phyloP scores from a whole-genome alignment of 2,797 vertebrate species.

The Selene dorsalis region DNA sequence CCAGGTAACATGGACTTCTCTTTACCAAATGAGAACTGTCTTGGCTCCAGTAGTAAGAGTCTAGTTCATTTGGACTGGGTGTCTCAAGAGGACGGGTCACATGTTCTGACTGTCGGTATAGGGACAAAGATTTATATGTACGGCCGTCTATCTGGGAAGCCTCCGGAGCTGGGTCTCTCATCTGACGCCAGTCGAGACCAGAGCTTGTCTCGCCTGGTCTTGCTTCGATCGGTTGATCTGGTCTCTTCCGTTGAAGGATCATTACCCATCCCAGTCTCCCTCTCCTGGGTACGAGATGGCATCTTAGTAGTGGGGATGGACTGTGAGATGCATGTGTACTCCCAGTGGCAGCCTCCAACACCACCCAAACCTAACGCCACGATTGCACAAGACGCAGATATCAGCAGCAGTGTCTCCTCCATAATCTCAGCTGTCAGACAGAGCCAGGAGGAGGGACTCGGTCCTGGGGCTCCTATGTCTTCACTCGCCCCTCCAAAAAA shows the following conservation, averaged over 20 bases:
- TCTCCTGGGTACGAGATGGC: constrained; percentile 98
- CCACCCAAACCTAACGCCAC: constrained; percentile 75
- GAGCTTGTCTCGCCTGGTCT: constrained; percentile 87
- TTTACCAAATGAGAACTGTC: constrained; percentile 75
- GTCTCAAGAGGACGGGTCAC: constrained; percentile 98
- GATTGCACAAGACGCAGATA: constrained; percentile 80
- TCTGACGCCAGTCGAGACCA: constrained; percentile 84
- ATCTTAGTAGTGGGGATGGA: constrained; percentile 99
- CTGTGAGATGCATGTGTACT: constrained; percentile 99
- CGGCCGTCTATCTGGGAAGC: constrained; percentile 89
- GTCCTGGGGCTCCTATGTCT: constrained; percentile 49
- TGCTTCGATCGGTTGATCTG: constrained; percentile 91
- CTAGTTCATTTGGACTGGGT: constrained; percentile 98
- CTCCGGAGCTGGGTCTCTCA: constrained; percentile 88
- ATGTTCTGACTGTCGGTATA: constrained; percentile 94
- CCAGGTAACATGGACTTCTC: constrained; percentile 73
- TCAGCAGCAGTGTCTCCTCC: constrained; percentile 88
- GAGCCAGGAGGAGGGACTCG: constrained; percentile 84
- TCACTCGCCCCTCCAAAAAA: constrained; percentile 85
- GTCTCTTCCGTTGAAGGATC: constrained; percentile 97
- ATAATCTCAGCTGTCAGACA: constrained; percentile 88
- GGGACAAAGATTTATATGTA: constrained; percentile 97
- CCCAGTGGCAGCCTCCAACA: constrained; percentile 94
- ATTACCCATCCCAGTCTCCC: constrained; percentile 92
- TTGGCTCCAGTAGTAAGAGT: constrained; percentile 79